These are phyloP conservation scores for Semotilus atromaculatus DNA, from an alignment of 2,797 vertebrate species.

Conservation along the genomic window DNA sequence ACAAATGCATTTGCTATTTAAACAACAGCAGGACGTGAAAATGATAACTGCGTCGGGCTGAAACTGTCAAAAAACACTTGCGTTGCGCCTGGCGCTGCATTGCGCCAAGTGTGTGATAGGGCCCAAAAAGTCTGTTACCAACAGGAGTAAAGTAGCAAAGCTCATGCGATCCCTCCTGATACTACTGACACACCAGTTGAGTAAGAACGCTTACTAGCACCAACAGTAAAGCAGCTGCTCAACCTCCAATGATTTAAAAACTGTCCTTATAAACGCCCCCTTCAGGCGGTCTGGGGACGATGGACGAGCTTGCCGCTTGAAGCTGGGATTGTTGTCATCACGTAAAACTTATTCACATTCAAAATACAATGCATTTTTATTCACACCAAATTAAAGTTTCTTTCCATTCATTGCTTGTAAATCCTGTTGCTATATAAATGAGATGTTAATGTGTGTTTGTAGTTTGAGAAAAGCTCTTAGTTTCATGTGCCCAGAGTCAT, in stretches of 20 bases:
- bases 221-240: not conserved
- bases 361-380: not conserved
- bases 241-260: not conserved
- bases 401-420: not conserved
- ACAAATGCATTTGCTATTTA: too few relatives aligned
- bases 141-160: not conserved
- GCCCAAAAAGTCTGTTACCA: not conserved
- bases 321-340: not conserved
- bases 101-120: too few relatives aligned
- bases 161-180: not conserved
- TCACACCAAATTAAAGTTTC: not conserved
- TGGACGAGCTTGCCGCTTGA: not conserved
- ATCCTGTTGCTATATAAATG: conserved; percentile 15
- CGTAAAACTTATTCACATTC: not conserved
- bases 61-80: too few relatives aligned
- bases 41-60: too few relatives aligned
- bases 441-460: conserved; percentile 11
- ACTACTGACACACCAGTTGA: not conserved
- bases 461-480: conserved; percentile 16
- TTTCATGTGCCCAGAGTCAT: not conserved
- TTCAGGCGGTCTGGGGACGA: not conserved
- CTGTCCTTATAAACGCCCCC: not conserved
- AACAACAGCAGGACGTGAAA: too few relatives aligned
- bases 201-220: not conserved
- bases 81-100: too few relatives aligned